These are phyloP conservation scores for Biston betularia DNA, from an alignment of 2,888 invertebrate genomes.

Conservation along the genomic window DNA sequence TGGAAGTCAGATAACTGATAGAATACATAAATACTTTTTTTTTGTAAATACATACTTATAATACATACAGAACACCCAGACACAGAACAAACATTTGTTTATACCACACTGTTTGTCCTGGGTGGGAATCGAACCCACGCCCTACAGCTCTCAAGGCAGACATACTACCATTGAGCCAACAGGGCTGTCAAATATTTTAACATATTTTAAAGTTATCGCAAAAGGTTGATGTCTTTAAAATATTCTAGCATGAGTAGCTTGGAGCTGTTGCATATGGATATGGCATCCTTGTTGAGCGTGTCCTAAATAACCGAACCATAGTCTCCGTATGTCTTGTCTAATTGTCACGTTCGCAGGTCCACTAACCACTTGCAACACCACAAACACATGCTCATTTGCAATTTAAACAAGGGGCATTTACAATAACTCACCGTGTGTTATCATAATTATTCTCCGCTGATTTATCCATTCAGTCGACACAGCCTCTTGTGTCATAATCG, in stretches of 20 bases:
- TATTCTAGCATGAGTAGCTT: conserved; percentile 25
- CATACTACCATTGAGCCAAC: no score
- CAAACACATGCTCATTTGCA: conserved; percentile 54
- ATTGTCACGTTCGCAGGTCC: conserved; percentile 54
- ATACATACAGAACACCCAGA: no score
- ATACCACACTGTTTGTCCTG: no score
- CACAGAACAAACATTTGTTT: no score
- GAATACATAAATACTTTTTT: no score
- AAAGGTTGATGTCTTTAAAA: conserved; percentile 37
- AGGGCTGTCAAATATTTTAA: no score
- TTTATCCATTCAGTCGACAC: conserved; percentile 34
- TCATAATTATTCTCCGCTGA: conserved; percentile 25
- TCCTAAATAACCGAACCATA: conserved; percentile 53
- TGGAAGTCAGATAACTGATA: no score
- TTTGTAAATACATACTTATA: no score
- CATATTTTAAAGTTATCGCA: conserved; percentile 34
- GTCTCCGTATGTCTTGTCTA: conserved; percentile 40
- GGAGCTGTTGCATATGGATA: conserved; percentile 45
- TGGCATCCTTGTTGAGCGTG: conserved; percentile 50
- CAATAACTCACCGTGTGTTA: conserved; percentile 23
- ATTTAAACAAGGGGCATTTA: conserved; percentile 50
- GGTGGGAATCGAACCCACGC: no score
- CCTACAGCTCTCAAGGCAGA: no score
- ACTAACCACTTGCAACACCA: conserved; percentile 44
- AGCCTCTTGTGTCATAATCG: conserved; percentile 50